Evolutionary conservation across 1,140 invertebrate genomes (phyloP).

Genomic region (Hycleus cichorii): DNA sequence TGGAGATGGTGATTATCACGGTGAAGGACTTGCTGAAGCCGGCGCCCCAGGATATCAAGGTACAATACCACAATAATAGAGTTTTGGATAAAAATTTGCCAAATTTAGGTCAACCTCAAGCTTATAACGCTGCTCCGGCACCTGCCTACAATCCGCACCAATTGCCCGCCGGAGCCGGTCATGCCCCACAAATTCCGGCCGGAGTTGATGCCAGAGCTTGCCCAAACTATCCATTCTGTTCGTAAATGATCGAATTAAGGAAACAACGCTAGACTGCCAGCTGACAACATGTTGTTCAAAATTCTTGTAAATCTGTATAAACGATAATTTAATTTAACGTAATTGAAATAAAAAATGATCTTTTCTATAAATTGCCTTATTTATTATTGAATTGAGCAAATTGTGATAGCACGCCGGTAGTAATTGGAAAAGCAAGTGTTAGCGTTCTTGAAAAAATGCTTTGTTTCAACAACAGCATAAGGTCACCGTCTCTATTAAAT

Average conservation of each 20-base stretch:
- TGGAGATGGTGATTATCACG: constrained; percentile 38
- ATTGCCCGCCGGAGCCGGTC: constrained; percentile 10
- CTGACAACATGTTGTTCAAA: constrained; percentile 33
- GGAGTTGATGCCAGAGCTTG: constrained; percentile 47
- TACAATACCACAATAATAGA: constrained; percentile 1
- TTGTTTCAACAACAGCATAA: constrained; percentile 19
- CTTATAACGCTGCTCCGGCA: constrained; percentile 10
- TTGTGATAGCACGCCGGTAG: no score
- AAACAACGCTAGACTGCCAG: constrained; percentile 28
- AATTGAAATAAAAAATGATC: neutral
- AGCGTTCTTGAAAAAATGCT: constrained; percentile 16
- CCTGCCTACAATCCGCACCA: constrained; percentile 14
- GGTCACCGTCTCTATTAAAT: constrained; percentile 28
- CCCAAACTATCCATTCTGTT: constrained; percentile 54
- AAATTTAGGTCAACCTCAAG: neutral
- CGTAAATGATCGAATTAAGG: constrained; percentile 31
- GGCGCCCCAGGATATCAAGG: constrained; percentile 29
- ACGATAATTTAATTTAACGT: constrained; percentile 14
- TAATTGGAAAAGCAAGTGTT: constrained; percentile 10
- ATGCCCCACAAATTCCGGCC: constrained; percentile 44
- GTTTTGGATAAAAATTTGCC: neutral
- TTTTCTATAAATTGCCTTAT: no score
- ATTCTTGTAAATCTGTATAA: constrained; percentile 16
- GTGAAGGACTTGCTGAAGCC: constrained; percentile 44
- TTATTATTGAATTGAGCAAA: neutral